Percentiles rank a stretch among this genome's conserved stretches.
phyloP scores from a whole-genome alignment of 2,113 vertebrate genomes.

The Periophthalmodon schlosseri region DNA sequence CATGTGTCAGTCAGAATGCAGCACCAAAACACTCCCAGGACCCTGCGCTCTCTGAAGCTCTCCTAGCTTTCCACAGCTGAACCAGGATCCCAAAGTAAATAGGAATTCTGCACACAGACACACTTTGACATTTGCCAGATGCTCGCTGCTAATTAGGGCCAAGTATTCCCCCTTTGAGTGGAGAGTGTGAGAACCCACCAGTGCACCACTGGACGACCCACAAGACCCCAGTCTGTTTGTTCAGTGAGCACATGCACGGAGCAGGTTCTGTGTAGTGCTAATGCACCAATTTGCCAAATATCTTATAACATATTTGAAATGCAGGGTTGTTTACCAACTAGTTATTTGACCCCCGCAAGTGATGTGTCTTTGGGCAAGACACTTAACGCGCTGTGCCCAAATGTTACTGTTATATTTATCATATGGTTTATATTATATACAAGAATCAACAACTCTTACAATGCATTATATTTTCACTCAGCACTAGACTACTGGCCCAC shows the following conservation, averaged over 20 bases:
- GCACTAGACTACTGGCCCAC: background rate
- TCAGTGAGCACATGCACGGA: slow-evolving; percentile 57
- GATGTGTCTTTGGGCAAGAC: background rate
- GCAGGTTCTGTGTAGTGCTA: slow-evolving; percentile 68
- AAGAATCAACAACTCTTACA: background rate
- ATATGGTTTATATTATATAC: background rate
- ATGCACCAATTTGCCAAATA: slow-evolving; percentile 31
- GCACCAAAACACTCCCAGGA: slow-evolving; percentile 58
- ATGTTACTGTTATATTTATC: background rate
- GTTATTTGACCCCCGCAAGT: background rate
- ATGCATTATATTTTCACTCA: background rate
- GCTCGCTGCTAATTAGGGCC: slow-evolving; percentile 81
- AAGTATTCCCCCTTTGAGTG: slow-evolving; percentile 79
- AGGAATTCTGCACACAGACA: slow-evolving; percentile 82
- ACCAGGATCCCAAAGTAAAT: slow-evolving; percentile 82
- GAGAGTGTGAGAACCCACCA: slow-evolving; percentile 84
- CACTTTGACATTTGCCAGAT: slow-evolving; percentile 94
- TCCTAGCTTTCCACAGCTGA: slow-evolving; percentile 66
- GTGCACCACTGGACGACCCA: slow-evolving; percentile 73
- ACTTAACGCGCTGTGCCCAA: background rate
- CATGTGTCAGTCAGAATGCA: slow-evolving; percentile 53
- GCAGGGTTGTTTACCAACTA: background rate
- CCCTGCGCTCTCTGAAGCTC: slow-evolving; percentile 43
- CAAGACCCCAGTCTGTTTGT: slow-evolving; percentile 71
- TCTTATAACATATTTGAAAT: background rate